phyloP scores from a whole-genome alignment of 2,113 vertebrate species.

The Albula goreensis region DNA sequence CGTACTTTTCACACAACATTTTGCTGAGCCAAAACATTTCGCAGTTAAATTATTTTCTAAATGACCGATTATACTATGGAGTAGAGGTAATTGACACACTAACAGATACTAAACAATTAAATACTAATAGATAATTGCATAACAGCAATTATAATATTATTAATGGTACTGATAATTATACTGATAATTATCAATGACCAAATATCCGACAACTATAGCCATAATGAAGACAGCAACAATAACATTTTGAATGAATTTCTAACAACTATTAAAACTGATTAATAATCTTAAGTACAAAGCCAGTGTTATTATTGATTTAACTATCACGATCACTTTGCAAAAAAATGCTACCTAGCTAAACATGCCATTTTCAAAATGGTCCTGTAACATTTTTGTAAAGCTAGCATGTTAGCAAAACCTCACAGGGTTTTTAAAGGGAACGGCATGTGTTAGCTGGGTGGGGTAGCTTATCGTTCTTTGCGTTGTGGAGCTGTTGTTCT shows the following conservation, averaged over 20 bases:
- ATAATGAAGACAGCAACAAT: neutral
- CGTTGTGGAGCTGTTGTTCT: constrained; percentile 58
- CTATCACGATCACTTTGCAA: neutral
- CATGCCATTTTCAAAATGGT: neutral
- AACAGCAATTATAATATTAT: neutral
- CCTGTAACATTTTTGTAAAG: neutral
- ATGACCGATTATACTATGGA: neutral
- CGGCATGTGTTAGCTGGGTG: constrained; percentile 6
- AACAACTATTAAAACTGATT: neutral
- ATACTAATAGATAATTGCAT: neutral
- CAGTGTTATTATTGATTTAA: constrained; percentile 1
- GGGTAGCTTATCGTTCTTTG: neutral
- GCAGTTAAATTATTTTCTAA: neutral
- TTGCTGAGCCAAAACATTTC: neutral
- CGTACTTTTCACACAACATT: neutral
- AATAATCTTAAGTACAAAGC: neutral
- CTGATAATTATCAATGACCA: neutral
- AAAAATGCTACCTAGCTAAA: constrained; percentile 2
- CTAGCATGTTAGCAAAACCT: neutral
- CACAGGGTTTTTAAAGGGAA: neutral
- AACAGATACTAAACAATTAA: neutral
- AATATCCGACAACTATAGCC: neutral
- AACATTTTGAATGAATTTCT: constrained; percentile 2
- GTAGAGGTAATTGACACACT: neutral
- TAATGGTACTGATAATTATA: neutral